Conservation (phyloP, 2,888 invertebrate genomes). For the Parelbella ahira region DNA sequence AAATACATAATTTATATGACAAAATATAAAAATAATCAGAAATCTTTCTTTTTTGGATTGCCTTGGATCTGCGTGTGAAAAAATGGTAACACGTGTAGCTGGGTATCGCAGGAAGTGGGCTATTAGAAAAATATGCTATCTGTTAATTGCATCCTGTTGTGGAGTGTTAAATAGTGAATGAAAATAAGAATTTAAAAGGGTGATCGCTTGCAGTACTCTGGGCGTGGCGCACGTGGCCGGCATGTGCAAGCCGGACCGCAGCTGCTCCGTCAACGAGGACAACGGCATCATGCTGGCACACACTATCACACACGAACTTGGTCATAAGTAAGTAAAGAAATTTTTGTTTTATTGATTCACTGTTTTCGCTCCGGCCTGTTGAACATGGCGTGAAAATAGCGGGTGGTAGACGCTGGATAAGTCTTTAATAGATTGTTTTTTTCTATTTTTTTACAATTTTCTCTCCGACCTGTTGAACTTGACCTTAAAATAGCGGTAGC, state of each 20-base stretch:
- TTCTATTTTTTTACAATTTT: no score
- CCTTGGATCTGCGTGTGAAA: slow-evolving; percentile 12
- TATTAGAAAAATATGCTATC: slow-evolving; percentile 13
- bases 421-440: no score
- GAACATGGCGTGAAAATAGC: no score
- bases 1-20: no score
- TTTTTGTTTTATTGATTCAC: no score
- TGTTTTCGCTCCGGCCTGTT: no score
- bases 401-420: no score
- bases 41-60: no score
- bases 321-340: slow-evolving; percentile 96
- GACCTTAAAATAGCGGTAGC: no score
- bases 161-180: slow-evolving; percentile 10
- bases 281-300: slow-evolving; percentile 93
- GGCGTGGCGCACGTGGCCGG: slow-evolving; percentile 94
- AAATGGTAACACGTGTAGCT: background rate
- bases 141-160: slow-evolving; percentile 15
- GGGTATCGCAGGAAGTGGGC: slow-evolving; percentile 4
- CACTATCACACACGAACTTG: slow-evolving; percentile 94
- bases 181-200: slow-evolving; percentile 9
- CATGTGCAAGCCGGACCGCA: slow-evolving; percentile 91
- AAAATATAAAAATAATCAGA: no score
- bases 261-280: slow-evolving; percentile 95
- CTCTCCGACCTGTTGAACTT: no score
- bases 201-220: slow-evolving; percentile 82